Base-by-base conservation (phyloP, 2,797 vertebrate species). In the Amblyopsis hoosieri region DNA sequence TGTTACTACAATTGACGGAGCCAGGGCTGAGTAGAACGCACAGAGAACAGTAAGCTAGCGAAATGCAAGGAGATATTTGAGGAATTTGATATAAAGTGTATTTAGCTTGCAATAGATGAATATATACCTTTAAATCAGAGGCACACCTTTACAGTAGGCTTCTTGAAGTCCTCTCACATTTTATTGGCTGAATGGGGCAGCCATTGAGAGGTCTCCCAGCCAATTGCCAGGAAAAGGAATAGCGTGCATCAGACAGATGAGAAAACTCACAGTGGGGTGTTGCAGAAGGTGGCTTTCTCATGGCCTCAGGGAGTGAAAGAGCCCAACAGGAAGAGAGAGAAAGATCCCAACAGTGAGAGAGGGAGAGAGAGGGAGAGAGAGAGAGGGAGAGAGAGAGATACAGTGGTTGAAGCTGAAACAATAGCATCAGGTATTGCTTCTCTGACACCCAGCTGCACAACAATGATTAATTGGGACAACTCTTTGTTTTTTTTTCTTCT, bases 241-340 rank as follows among this genome's bases (percentile, higher is more conserved):
- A 62, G 80, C 74, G 85, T 81, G 80, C 83, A 87, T 90, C 86
- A 86, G 80, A 88, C 78, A 78, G 70, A 83, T 86, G 86, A 89
- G 86, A 91, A 82, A 89, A 87, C 75, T 86, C 84, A 73, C 87
- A 85, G 76, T 47, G 42, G 67, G 74, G 67, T 82, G 86, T 61
- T 23, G 29, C 61, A 78, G 74, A 73, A 52, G 80, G 74, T 74
- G 71, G 49, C 37, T 64, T 67, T 76, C 56, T 47, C 57, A 72
- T 23, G 61, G 48, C 74, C 74, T 63, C 67, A 74, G 75, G 69
- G 69, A 80, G 75, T 69, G 65, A 82, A 79, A 76, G 62, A 54
- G 47, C 47, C 17, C 67, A 59, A 60, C 37, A 31, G 76, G 2
- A 12, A 15, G 55, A 13, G 51, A 70, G 64, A 10, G 57, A 48